Percentiles rank a stretch among this genome's conserved stretches.
Conservation (phyloP, 2,113 vertebrate genomes). For the Pantherophis guttatus region DNA sequence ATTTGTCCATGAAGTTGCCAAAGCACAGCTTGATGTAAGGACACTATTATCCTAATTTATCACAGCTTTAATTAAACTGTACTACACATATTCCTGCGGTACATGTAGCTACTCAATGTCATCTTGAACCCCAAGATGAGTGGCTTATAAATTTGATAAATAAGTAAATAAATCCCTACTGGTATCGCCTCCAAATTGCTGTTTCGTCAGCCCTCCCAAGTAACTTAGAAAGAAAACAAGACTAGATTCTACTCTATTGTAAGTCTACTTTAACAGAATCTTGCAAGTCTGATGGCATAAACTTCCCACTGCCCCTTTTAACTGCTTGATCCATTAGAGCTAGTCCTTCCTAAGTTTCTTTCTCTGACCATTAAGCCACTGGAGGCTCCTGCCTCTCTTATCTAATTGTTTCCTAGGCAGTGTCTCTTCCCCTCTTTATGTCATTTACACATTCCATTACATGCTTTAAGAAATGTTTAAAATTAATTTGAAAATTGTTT, state of each 20-base stretch:
- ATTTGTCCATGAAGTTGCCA: background rate
- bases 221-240: background rate
- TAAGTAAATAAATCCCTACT: background rate
- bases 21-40: background rate
- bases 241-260: background rate
- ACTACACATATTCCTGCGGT: slow-evolving; percentile 14
- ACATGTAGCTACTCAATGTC: background rate
- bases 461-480: slow-evolving; percentile 7
- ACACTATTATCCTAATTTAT: background rate
- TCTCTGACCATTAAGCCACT: background rate
- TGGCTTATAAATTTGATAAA: background rate
- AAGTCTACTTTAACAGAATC: background rate
- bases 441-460: background rate
- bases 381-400: background rate
- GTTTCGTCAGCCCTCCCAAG: background rate
- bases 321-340: background rate
- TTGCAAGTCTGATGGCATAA: background rate
- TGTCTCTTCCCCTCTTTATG: background rate
- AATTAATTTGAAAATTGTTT: slow-evolving; percentile 29
- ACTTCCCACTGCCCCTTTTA: background rate
- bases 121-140: background rate
- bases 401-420: background rate
- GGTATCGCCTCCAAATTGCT: slow-evolving; percentile 28
- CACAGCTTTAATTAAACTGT: slow-evolving; percentile 36
- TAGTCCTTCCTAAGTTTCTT: background rate